Evolutionary conservation across 2,113 vertebrate species (phyloP), one percentile per base, ranked within the genome.

Genomic region (Sterna hirundo): DNA sequence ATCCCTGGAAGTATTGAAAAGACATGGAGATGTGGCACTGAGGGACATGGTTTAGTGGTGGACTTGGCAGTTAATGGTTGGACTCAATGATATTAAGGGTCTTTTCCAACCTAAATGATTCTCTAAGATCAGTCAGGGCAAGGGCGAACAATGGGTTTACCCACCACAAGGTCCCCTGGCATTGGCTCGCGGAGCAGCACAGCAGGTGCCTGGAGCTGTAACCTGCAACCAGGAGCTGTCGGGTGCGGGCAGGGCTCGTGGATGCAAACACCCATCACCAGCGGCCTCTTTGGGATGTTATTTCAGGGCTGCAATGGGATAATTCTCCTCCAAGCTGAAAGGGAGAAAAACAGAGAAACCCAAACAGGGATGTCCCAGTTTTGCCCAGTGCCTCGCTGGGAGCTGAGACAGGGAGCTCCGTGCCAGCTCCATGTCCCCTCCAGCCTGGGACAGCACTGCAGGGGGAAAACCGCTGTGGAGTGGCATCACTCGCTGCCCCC

Each of bases 1-100:
- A 40, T 26, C 18, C 13, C n/a, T 68, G 64, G 16, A 22, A 30
- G 21, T 3, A 30, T 34, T 60, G 25, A 23, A 58, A 32, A 78
- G 90, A 6, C 5, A 0, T 1, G 11, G 30, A 42, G 64, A 23
- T 13, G 9, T 19, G 60, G 32, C 2, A 6, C 1, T 11, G 27
- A 25, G 51, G 19, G 61, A 57, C 57, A 5, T 1, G 51, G 61
- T 4, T 62, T 32, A 44, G 36, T 13, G 47, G 52, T 44, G 34
- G 30, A 5, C 42, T n/a, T 57, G 30, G 81, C 5, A 54, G 49
- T 19, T 38, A 18, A 66, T 1, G 3, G 18, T 14, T 64, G 44
- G 15, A 42, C 36, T 69, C 0, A 0, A 49, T 38, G 44, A 71
- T 5, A 52, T 47, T 10, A 52, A 29, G n/a, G 20, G 25, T 46